A percentile compares a stretch with the other conserved stretches of the same genome.
These are phyloP conservation scores for Ladona fulva DNA, from an alignment of 1,140 invertebrate species.

Conservation along the genomic window DNA sequence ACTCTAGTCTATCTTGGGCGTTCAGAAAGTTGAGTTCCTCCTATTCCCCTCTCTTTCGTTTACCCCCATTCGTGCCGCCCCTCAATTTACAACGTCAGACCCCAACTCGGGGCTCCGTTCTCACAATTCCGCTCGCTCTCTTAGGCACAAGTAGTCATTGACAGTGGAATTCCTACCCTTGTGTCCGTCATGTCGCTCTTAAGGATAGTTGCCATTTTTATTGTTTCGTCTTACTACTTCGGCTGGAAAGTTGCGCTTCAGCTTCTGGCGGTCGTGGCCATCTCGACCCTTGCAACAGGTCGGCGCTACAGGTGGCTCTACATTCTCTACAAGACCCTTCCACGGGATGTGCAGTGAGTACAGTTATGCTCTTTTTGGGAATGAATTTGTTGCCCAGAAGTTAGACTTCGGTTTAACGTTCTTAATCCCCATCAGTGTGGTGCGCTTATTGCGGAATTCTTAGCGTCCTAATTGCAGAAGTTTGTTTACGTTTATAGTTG, in stretches of 20 bases:
- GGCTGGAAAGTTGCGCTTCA: not conserved
- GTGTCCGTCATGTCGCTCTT: not conserved
- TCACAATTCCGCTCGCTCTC: not conserved
- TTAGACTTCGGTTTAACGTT: too few species aligned
- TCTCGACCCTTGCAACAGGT: not conserved
- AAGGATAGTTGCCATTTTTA: not conserved
- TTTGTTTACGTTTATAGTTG: too few species aligned
- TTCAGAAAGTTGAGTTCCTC: too few species aligned
- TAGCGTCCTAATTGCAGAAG: too few species aligned
- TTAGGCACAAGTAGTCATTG: not conserved
- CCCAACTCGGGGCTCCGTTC: not conserved
- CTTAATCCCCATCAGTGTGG: too few species aligned
- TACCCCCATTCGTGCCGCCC: not conserved
- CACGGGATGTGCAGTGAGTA: conserved; percentile 18
- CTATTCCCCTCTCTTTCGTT: not conserved
- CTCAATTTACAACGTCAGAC: not conserved
- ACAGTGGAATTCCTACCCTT: not conserved
- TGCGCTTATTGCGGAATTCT: too few species aligned
- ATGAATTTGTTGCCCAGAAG: too few species aligned
- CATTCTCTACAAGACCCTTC: conserved; percentile 19
- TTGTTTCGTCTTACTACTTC: not conserved
- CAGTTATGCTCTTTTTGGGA: too few species aligned
- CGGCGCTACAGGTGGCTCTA: conserved; percentile 18
- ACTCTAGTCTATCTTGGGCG: too few species aligned
- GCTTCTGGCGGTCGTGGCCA: not conserved